Base-by-base conservation (phyloP, 2,888 invertebrate genomes). In the Hedychridium roseum region DNA sequence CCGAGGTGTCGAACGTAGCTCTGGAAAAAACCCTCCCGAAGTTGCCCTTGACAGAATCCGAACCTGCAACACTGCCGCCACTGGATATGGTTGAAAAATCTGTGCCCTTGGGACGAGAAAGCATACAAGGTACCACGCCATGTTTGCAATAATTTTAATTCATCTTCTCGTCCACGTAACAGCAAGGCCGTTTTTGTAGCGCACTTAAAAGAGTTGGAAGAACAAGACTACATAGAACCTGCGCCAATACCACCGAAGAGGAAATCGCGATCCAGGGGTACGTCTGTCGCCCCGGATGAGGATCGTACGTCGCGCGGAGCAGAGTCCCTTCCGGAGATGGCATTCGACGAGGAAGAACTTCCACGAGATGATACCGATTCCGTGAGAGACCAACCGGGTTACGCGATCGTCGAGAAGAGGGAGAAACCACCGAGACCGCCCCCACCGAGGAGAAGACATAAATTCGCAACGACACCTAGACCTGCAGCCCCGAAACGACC, bases 321-420 rank as follows among this genome's bases (percentile, higher is more conserved):
- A 1, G 89, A 89, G 51, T 88, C 89, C 0, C 74, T 88, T 2
- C 76, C 77, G 1, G 80, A 81, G 21, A 57, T 78, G 2, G 80
- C 79, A 14, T 80, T 80, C 51, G 73, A 77, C 30, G 79, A 80
- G 31, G 74, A 76, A 1, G 81, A 83, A 5, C 82, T 74, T 6
- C 72, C 71, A 0, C 76, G 73, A 4, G 81, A 80, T 37, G 69
- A 79, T 1, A 56, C 73, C 43, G 74, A 78, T 21, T 66, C 80
- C 2, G 68, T 79, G 6, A 57, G 79, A 68, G 73, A 75, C 31
- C 80, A 80, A 52, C 84, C 82, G 15, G 91, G 91, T 3, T 92
- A 92, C 63, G 90, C 92, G 7, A 84, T 88, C 18, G 88, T 92
- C 32, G 90, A 90, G 46, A 91, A 91, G 78, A 83, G 84, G 1